Evolutionary conservation across 2,888 invertebrate genomes (phyloP).

Genomic region (Cecidostiba fungosa): DNA sequence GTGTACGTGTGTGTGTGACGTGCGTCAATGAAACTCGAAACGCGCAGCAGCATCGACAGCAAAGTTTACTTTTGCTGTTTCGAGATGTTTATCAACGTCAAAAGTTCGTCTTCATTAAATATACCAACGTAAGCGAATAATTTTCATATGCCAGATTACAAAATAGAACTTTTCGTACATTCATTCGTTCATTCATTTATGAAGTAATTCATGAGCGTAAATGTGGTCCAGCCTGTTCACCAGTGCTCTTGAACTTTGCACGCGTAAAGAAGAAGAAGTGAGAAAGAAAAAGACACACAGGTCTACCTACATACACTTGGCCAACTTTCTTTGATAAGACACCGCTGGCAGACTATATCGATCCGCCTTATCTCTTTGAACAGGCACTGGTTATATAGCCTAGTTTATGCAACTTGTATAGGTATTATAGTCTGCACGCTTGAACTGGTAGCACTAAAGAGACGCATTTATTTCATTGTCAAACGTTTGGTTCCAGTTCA

Average conservation of each 20-base stretch:
- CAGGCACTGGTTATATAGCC: background rate
- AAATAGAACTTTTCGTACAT: too few species aligned
- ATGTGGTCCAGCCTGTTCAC: background rate
- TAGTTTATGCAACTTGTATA: background rate
- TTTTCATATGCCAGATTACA: too few species aligned
- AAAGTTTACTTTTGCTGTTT: too few species aligned
- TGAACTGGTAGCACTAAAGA: too few species aligned
- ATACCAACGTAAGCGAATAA: too few species aligned
- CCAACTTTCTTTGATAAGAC: background rate
- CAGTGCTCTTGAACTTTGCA: background rate
- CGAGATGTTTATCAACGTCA: too few species aligned
- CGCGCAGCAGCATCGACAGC: too few species aligned
- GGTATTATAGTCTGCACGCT: background rate
- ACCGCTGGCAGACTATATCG: background rate
- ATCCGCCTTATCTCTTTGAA: background rate
- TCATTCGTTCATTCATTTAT: background rate
- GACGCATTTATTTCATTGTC: background rate
- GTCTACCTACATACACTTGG: background rate
- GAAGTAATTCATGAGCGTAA: background rate
- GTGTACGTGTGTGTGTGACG: too few species aligned
- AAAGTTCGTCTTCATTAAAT: too few species aligned
- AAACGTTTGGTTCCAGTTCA: background rate
- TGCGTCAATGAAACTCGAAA: too few species aligned
- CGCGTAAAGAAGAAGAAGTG: background rate
- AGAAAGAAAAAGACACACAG: background rate